Conservation (phyloP, 2,797 vertebrate genomes). For the Okamejei kenojei region DNA sequence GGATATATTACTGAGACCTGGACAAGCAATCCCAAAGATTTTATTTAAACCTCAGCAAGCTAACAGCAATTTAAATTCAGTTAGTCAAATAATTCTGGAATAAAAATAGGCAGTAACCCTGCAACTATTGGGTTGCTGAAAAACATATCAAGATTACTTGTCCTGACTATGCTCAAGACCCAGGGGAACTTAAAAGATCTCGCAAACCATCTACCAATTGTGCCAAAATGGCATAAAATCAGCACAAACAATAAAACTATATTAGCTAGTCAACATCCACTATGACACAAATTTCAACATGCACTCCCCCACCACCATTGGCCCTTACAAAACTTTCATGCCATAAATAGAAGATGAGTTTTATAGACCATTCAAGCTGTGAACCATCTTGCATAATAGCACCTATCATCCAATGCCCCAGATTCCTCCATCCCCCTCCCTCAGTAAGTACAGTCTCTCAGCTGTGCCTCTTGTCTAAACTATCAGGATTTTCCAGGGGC, state of each 20-base stretch:
- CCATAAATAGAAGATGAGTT: no score
- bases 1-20: no score
- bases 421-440: not conserved
- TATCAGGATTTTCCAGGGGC: no score
- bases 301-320: no score
- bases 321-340: no score
- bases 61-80: not conserved
- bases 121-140: not conserved
- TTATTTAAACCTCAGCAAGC: no score
- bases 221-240: not conserved
- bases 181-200: not conserved
- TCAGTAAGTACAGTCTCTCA: not conserved
- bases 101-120: not conserved
- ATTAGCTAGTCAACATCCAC: not conserved
- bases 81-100: not conserved
- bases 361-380: no score
- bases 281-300: not conserved
- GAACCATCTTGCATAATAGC: no score
- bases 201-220: not conserved
- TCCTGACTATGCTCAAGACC: not conserved
- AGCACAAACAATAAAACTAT: not conserved
- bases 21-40: no score
- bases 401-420: not conserved
- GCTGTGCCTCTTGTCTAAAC: no score
- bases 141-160: no score